Percentiles rank a stretch among this genome's conserved stretches.
These are phyloP conservation scores for Synanthedon myopaeformis DNA, from an alignment of 2,888 invertebrate species.

Conservation along the genomic window DNA sequence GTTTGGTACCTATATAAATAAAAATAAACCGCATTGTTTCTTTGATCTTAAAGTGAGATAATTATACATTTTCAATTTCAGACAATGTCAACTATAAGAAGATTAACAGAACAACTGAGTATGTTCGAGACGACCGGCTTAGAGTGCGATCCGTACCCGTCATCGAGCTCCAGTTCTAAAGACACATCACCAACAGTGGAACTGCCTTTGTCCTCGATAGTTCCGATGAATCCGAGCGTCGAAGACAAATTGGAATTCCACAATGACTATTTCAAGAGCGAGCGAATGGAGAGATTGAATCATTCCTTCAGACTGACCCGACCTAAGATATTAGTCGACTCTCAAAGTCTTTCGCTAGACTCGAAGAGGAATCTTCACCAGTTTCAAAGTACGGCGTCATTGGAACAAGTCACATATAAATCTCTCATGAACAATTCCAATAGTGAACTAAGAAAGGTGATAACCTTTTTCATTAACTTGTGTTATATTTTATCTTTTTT, in stretches of 20 bases:
- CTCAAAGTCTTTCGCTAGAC: slow-evolving; percentile 36
- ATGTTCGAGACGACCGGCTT: slow-evolving; percentile 78
- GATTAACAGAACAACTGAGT: slow-evolving; percentile 82
- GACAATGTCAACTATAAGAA: slow-evolving; percentile 79
- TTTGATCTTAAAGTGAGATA: background rate
- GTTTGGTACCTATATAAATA: background rate
- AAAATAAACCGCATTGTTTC: background rate
- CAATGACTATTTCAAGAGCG: slow-evolving; percentile 50
- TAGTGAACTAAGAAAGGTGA: slow-evolving; percentile 38
- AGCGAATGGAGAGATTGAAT: slow-evolving; percentile 31
- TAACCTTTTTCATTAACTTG: background rate
- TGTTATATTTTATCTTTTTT: too few relatives aligned
- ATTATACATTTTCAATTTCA: slow-evolving; percentile 27
- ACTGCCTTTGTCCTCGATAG: slow-evolving; percentile 42
- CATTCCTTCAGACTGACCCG: slow-evolving; percentile 43
- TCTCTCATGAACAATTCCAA: slow-evolving; percentile 34
- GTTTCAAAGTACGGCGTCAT: slow-evolving; percentile 37
- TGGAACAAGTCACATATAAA: slow-evolving; percentile 46
- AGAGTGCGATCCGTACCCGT: slow-evolving; percentile 76
- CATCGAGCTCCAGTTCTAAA: slow-evolving; percentile 68
- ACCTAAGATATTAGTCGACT: slow-evolving; percentile 22
- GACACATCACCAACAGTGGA: slow-evolving; percentile 74
- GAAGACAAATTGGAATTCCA: slow-evolving; percentile 42
- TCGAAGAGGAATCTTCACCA: slow-evolving; percentile 30
- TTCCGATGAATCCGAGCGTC: slow-evolving; percentile 42